These are phyloP conservation scores for Caenorhabditis sinica DNA, from an alignment of 2,888 invertebrate species.

Conservation along the genomic window DNA sequence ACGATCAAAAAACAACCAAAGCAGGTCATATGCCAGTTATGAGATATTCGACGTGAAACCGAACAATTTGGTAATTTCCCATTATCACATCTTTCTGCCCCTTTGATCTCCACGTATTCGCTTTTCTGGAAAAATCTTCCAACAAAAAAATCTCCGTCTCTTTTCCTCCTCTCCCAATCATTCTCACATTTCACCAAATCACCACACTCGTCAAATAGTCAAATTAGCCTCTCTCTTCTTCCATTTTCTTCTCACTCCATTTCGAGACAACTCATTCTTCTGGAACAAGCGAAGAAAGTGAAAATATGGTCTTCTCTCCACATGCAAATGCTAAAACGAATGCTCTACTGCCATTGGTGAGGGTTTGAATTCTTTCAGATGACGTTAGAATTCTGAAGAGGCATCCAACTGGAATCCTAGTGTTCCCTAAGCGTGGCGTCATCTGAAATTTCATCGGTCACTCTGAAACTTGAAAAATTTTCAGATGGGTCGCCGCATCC, in stretches of 20 bases:
- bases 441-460: too few species aligned
- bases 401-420: too few species aligned
- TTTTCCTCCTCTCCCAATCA: not conserved
- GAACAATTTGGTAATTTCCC: not conserved
- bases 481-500: conserved; percentile 26
- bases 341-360: conserved; percentile 34
- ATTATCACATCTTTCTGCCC: too few species aligned
- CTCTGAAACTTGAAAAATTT: not conserved
- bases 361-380: too few species aligned
- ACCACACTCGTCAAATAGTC: conserved; percentile 22
- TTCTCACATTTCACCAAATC: conserved; percentile 1
- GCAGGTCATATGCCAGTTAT: too few species aligned
- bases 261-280: conserved; percentile 36
- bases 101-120: not conserved
- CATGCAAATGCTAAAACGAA: conserved; percentile 13
- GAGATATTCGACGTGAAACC: not conserved
- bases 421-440: too few species aligned
- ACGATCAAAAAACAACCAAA: too few species aligned
- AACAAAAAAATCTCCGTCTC: not conserved
- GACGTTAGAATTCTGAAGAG: not conserved
- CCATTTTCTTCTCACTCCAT: too few species aligned
- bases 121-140: not conserved
- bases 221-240: conserved; percentile 36
- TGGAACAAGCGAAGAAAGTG: not conserved
- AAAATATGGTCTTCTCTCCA: conserved; percentile 13